phyloP scores from a whole-genome alignment of 2,888 invertebrate genomes.

The Mythimna lalbum region DNA sequence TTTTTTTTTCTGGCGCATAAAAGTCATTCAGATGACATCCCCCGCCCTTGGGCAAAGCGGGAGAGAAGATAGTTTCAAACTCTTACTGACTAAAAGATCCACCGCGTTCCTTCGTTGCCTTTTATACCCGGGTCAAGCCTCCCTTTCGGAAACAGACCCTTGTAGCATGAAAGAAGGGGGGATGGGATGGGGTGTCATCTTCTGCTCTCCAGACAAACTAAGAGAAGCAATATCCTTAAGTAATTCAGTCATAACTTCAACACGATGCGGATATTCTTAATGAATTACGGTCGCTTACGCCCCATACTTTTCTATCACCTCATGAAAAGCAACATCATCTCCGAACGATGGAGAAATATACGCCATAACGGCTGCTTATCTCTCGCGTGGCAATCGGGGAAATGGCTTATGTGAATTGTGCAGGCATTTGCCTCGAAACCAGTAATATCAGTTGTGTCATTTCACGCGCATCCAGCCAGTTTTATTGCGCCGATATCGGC shows the following conservation, averaged over 20 bases:
- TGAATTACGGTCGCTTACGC: conserved; percentile 46
- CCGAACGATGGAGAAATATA: conserved; percentile 47
- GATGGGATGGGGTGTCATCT: neutral
- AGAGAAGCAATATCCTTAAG: conserved; percentile 5
- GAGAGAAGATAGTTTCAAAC: too few species aligned
- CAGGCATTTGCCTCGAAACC: conserved; percentile 48
- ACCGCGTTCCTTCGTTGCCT: too few species aligned
- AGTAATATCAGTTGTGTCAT: conserved; percentile 24
- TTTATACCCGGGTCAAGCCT: too few species aligned
- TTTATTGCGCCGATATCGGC: conserved; percentile 17
- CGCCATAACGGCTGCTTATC: conserved; percentile 54
- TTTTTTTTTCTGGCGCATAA: too few species aligned
- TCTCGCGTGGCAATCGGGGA: conserved; percentile 27
- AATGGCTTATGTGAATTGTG: conserved; percentile 51
- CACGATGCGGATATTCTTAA: conserved; percentile 46
- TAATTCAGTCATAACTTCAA: conserved; percentile 24
- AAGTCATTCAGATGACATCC: too few species aligned
- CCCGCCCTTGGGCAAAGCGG: too few species aligned
- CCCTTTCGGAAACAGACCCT: too few species aligned
- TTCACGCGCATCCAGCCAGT: conserved; percentile 2
- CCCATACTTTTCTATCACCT: conserved; percentile 50
- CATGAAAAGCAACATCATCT: conserved; percentile 41
- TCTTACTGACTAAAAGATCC: too few species aligned
- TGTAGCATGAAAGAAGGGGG: too few species aligned
- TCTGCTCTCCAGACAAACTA: neutral